Base-by-base conservation (phyloP, 2,888 invertebrate species). In the Pseudolycoriella hygida region DNA sequence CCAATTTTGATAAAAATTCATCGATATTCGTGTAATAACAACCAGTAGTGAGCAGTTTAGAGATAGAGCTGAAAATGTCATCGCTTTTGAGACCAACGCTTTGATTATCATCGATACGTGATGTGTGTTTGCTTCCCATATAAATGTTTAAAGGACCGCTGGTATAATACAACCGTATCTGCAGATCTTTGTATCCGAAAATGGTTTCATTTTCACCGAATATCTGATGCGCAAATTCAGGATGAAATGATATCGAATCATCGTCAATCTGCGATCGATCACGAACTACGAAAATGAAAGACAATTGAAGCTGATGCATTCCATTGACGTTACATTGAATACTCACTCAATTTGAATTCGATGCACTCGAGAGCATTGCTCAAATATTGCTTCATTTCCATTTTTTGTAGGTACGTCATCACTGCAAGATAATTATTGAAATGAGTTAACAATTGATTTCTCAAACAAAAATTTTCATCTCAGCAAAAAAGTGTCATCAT, bases 151-250 rank as follows among this genome's bases (percentile, higher is more conserved):
- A 69, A 49, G 77, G 77, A 17, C 79, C 83, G 45, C 90, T 88
- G 48, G 80, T 78, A 60, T 87, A 92, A 58, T 78, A 81, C 3
- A 94, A 64, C 50, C 78, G 72, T 3, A 94, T 76, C 48, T 72
- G 71, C 31, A 96, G 67, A 56, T 87, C 82, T 57, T 81, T 78
- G 60, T 92, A 97, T 3, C 96, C 97, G 69, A 92, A 93, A 60
- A 97, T 90, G 49, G 77, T 83, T 67, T 97, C 97, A 56, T 76
- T 79, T 53, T 87, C 84, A 4, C 89, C 90, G 63, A 90, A 93
- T 47, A 93, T 79, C 66, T 94, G 93, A 69, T 94, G 89, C 44
- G 88, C 84, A 84, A 92, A 89, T 46, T 80, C 79, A 1, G 92
- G 89, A 32, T 74, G 69, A 58, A 90, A 90, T 31, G 68, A 67